Evolutionary conservation across 2,797 vertebrate genomes (phyloP).

Genomic region (Vultur gryphus): DNA sequence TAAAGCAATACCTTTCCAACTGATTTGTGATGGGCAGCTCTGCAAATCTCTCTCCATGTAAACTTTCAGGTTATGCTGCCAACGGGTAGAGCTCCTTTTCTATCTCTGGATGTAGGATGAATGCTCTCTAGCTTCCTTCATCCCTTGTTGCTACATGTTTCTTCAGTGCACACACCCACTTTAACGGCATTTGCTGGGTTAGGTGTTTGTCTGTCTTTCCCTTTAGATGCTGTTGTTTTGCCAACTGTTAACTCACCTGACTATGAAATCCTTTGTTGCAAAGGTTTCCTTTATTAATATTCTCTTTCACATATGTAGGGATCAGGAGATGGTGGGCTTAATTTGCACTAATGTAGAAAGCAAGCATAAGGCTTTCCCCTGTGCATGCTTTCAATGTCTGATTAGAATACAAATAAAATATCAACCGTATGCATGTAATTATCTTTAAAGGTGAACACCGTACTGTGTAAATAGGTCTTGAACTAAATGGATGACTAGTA

Average conservation of each 20-base stretch:
- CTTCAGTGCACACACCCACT: background rate
- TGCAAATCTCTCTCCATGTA: background rate
- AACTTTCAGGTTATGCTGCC: background rate
- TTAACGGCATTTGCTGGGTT: background rate
- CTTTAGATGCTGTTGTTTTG: background rate
- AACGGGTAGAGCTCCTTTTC: background rate
- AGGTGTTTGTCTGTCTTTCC: background rate
- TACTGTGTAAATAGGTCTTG: background rate
- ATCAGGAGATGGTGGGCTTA: background rate
- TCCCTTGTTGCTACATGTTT: slow-evolving; percentile 15
- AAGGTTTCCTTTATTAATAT: background rate
- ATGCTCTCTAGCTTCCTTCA: background rate
- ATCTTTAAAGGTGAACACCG: fast-evolving
- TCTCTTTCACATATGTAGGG: background rate
- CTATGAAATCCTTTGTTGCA: background rate
- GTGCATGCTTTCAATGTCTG: fast-evolving
- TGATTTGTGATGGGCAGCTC: background rate
- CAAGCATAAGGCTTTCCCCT: background rate
- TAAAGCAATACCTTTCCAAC: background rate
- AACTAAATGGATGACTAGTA: background rate
- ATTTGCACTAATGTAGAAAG: background rate
- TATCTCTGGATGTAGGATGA: background rate
- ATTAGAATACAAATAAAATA: background rate
- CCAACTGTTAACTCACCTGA: background rate
- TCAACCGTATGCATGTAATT: fast-evolving